Conservation (phyloP, 1,140 invertebrate species). For the Gryon sp. region DNA sequence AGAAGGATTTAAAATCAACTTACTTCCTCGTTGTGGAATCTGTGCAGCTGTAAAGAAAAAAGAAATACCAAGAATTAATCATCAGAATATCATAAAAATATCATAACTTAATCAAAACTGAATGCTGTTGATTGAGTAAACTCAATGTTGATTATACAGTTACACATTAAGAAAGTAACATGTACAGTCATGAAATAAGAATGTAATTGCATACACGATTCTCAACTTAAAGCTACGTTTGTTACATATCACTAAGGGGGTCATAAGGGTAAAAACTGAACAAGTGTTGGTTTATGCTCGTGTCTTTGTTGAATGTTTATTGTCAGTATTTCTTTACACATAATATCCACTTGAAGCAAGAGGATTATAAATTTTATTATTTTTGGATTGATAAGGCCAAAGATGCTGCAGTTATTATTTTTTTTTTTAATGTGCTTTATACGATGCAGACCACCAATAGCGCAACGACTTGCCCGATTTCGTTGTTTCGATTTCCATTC, state of each 20-base stretch:
- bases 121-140: constrained; percentile 56
- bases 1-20: constrained; percentile 82
- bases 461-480: constrained; percentile 38
- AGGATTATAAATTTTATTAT: neutral
- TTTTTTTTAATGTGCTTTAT: constrained; percentile 40
- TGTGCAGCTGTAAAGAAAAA: constrained; percentile 90
- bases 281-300: constrained; percentile 53
- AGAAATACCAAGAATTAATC: constrained; percentile 73
- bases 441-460: constrained; percentile 61
- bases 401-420: constrained; percentile 54
- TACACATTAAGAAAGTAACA: constrained; percentile 78
- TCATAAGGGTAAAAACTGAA: constrained; percentile 61
- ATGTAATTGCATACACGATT: constrained; percentile 77
- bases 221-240: constrained; percentile 74
- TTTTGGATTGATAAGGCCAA: constrained; percentile 55
- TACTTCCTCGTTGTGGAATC: constrained; percentile 92
- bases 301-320: constrained; percentile 60
- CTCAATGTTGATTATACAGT: constrained; percentile 68
- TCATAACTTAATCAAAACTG: constrained; percentile 31
- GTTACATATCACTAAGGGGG: constrained; percentile 74
- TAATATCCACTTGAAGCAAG: too few relatives aligned
- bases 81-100: neutral
- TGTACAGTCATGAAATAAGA: constrained; percentile 77
- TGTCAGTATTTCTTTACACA: too few relatives aligned
- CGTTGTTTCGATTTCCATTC: neutral